A percentile compares a stretch with the other conserved stretches of the same genome.
Evolutionary conservation across 1,140 invertebrate species (phyloP).

Genomic region (Leptonema lineaticorne): DNA sequence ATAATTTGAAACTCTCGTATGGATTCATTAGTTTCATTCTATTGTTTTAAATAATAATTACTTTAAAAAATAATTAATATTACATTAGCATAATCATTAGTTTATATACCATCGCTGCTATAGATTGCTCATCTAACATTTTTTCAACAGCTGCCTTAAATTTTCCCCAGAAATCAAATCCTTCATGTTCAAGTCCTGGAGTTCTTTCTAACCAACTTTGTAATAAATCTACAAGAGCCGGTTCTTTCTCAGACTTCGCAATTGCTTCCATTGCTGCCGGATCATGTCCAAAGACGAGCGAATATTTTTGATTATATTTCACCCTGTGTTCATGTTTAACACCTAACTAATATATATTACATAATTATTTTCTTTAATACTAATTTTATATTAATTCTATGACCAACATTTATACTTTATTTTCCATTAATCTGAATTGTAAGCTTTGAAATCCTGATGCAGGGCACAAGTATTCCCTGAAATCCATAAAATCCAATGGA

Average conservation of each 20-base stretch:
- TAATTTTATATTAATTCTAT: background rate
- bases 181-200: constrained; percentile 79
- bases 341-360: constrained; percentile 64
- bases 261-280: constrained; percentile 70
- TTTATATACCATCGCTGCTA: constrained; percentile 57
- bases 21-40: constrained; percentile 59
- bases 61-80: background rate
- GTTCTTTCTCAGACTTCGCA: constrained; percentile 76
- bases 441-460: constrained; percentile 98
- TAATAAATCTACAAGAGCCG: constrained; percentile 80
- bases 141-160: constrained; percentile 76
- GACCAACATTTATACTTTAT: constrained; percentile 63
- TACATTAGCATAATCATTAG: background rate
- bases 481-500: constrained; percentile 96
- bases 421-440: constrained; percentile 95
- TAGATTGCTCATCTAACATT: constrained; percentile 70
- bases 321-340: constrained; percentile 84
- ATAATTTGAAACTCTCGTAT: constrained; percentile 60
- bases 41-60: constrained; percentile 34
- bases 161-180: constrained; percentile 93
- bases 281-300: constrained; percentile 81
- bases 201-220: constrained; percentile 93
- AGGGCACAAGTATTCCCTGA: constrained; percentile 85
- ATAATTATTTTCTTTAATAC: background rate
- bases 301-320: constrained; percentile 92